phyloP scores from a whole-genome alignment of 2,888 invertebrate genomes.

The Drosophila pseudotakahashii region DNA sequence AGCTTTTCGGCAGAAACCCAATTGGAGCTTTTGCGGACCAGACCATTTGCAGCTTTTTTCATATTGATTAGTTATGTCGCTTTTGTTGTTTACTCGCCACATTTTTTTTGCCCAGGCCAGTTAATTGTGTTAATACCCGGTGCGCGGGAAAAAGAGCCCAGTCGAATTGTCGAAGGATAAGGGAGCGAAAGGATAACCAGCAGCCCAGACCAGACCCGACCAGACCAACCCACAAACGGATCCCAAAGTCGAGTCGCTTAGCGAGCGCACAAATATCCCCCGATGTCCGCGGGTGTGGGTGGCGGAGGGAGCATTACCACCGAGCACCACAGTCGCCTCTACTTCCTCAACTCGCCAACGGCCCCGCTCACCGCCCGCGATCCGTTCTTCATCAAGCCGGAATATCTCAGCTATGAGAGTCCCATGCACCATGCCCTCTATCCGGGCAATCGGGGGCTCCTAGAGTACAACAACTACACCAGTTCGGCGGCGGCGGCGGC shows the following conservation, averaged over 20 bases:
- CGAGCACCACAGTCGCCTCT: constrained; percentile 82
- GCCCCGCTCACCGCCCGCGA: constrained; percentile 79
- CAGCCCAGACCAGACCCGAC: too few relatives aligned
- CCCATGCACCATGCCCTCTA: constrained; percentile 82
- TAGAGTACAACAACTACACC: constrained; percentile 80
- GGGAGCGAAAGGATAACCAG: neutral
- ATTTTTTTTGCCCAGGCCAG: constrained; percentile 68
- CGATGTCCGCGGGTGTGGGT: constrained; percentile 83
- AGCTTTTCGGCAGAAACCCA: too few relatives aligned
- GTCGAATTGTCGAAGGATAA: neutral
- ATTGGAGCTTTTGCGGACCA: too few relatives aligned
- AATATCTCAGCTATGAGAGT: constrained; percentile 83
- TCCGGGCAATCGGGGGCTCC: constrained; percentile 80
- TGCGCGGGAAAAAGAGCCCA: constrained; percentile 50
- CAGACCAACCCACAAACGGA: neutral
- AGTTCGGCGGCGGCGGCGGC: constrained; percentile 73
- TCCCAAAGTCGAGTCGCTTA: constrained; percentile 45
- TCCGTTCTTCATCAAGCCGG: constrained; percentile 82
- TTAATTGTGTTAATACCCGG: constrained; percentile 68
- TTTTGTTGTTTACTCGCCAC: constrained; percentile 84
- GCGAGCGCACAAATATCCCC: constrained; percentile 67
- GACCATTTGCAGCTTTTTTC: constrained; percentile 77
- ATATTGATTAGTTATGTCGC: constrained; percentile 84
- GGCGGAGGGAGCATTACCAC: constrained; percentile 83
- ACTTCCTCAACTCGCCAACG: constrained; percentile 82